These are phyloP conservation scores for Antheraea yamamai DNA, from an alignment of 2,888 invertebrate genomes.

Conservation along the genomic window DNA sequence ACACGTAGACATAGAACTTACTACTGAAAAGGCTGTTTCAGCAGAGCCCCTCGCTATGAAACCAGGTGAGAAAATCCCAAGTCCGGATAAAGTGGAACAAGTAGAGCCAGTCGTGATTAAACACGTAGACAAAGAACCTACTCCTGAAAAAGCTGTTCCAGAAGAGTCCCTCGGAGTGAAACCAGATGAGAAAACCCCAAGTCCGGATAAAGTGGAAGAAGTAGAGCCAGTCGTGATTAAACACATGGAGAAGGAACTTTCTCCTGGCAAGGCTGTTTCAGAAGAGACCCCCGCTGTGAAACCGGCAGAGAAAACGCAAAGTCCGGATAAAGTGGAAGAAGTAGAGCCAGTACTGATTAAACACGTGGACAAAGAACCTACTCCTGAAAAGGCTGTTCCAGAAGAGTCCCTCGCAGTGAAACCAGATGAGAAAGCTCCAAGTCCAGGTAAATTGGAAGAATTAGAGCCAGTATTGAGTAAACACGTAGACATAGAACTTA, in stretches of 20 bases:
- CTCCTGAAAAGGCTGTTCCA: background rate
- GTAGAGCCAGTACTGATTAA: no score
- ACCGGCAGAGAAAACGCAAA: no score
- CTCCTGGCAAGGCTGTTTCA: background rate
- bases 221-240: background rate
- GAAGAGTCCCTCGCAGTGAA: no score
- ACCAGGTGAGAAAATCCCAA: background rate
- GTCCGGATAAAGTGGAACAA: background rate
- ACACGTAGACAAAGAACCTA: constrained; percentile 10
- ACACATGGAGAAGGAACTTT: constrained; percentile 12
- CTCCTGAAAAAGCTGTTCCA: no score
- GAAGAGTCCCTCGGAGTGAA: background rate
- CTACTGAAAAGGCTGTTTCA: background rate
- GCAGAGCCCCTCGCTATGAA: constrained; percentile 9
- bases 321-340: no score
- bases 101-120: background rate
- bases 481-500: no score
- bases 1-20: constrained; percentile 15
- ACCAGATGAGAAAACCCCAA: constrained; percentile 1
- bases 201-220: background rate
- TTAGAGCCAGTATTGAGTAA: no score
- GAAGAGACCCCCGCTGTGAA: no score
- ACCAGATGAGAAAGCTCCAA: no score
- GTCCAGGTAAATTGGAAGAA: constrained; percentile 7
- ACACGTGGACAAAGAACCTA: no score